Base-by-base conservation (phyloP, 1,140 invertebrate species). In the Grapholita molesta region DNA sequence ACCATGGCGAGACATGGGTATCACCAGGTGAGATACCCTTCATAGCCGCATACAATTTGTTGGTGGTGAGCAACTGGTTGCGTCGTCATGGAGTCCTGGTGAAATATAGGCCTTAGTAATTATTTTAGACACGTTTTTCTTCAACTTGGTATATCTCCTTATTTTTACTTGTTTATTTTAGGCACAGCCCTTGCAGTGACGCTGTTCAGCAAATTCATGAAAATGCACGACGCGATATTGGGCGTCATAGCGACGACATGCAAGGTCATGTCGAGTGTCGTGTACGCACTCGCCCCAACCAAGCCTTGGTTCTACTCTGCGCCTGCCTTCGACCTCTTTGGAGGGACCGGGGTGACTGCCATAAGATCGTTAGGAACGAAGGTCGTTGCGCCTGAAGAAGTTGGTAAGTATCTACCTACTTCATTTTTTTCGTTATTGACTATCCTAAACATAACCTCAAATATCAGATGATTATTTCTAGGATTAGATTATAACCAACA, bases 331-430 rank as follows among this genome's bases (percentile, higher is more conserved):
- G 93, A 93, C 70, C 86, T 94, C 25, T 91, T 94, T 55, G 93
- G 92, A 32, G 92, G 91, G 23, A 86, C 92, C 5, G 92, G 92
- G 42, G 80, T 88, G 3, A 93, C 93, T 4, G 92, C 91, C 1
- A 89, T 94, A 21, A 84, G 93, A 70, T 94, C 94, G 3, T 75
- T 94, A 52, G 93, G 93, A 2, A 94, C 94, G 0, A 94, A 94
- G 82, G 82, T 94, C 2, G 93, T 94, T 1, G 79, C 89, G 5
- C 84, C 86, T n/a, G 87, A 93, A 38, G 88, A 94, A 85, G 85
- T 89, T 66, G 91, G 90, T 92, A 71, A 78, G 82, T 68, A 24
- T 64, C 4, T 24, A 68, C 28, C 35, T 4, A n/a, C 12, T 38
- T 4, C n/a, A n/a, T 38, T 38, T 38, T 38, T 68, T 7, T 61